Percentiles rank a stretch among this genome's conserved stretches.
phyloP scores from a whole-genome alignment of 2,113 vertebrate species.

The Pogonocichla stellata region DNA sequence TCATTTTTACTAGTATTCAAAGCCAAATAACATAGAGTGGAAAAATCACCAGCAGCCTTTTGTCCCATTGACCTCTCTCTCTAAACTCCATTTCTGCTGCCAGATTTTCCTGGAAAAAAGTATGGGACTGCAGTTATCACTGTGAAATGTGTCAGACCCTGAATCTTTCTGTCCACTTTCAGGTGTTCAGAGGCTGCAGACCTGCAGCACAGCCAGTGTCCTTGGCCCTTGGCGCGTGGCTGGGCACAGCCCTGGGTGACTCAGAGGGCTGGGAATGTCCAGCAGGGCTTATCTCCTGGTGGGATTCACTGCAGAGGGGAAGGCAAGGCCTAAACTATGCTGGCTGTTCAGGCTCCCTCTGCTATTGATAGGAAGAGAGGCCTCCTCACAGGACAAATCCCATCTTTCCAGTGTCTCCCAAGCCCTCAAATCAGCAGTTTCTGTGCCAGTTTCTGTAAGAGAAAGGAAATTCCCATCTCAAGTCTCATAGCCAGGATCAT shows the following conservation, averaged over 20 bases:
- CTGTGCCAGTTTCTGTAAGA: background rate
- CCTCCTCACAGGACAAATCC: background rate
- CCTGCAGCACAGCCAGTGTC: background rate
- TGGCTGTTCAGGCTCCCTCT: background rate
- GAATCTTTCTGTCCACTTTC: background rate
- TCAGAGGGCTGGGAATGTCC: background rate
- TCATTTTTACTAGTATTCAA: background rate
- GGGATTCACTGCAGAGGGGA: background rate
- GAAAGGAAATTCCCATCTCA: background rate
- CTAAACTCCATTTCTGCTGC: background rate
- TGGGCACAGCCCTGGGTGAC: background rate
- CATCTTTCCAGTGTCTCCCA: background rate
- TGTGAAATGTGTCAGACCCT: accelerated
- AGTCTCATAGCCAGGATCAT: background rate
- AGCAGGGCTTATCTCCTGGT: background rate
- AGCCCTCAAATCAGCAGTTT: background rate
- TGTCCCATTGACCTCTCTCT: background rate
- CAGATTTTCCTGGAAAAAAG: background rate
- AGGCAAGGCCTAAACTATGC: background rate
- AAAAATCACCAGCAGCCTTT: background rate
- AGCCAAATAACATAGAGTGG: background rate
- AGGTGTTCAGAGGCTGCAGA: background rate
- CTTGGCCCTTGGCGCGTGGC: background rate
- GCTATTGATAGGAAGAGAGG: background rate
- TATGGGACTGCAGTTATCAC: accelerated